Base-by-base conservation (phyloP, 1,140 invertebrate species). In the Bicyclus anynana region DNA sequence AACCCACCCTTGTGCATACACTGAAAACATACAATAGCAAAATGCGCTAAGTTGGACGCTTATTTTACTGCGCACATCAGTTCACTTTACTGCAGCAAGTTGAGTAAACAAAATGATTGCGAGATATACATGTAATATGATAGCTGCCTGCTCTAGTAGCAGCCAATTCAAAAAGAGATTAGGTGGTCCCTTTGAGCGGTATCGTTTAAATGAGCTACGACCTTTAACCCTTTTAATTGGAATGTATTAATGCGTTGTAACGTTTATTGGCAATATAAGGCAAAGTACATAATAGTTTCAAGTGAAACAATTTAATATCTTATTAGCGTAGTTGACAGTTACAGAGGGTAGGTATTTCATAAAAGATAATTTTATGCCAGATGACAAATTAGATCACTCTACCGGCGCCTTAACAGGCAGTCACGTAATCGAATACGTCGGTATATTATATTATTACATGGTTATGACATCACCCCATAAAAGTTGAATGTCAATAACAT, bases 191-290 rank as follows among this genome's bases (percentile, higher is more conserved):
- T n/a, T n/a, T n/a, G n/a, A n/a, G n/a, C n/a, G n/a, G n/a, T n/a
- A n/a, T n/a, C n/a, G n/a, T n/a, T n/a, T n/a, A n/a, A n/a, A n/a
- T n/a, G n/a, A n/a, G n/a, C 4, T 37, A 12, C 37, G 12, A 21
- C 40, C 40, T n/a, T 47, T 46, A 14, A 12, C 21, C 46, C 12
- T 49, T 49, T 12, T 18, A 52, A 40, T 40, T 33, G 29, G 20
- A 23, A 40, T 21, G 9, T 17, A 38, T 37, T 40, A 50, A 23
- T n/a, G n/a, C n/a, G n/a, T n/a, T n/a, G n/a, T 23, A 46, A 46
- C 42, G 12, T 46, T 20, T 20, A 20, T 26, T 48, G 27, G 14
- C 47, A 29, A 33, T 49, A 49, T 49, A 49, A 10, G 47, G 47
- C 2, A 33, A 5, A 27, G 13, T 20, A 27, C 13, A 47, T 29